These are phyloP conservation scores for Platycheirus albimanus DNA, from an alignment of 2,888 invertebrate species.

Conservation along the genomic window DNA sequence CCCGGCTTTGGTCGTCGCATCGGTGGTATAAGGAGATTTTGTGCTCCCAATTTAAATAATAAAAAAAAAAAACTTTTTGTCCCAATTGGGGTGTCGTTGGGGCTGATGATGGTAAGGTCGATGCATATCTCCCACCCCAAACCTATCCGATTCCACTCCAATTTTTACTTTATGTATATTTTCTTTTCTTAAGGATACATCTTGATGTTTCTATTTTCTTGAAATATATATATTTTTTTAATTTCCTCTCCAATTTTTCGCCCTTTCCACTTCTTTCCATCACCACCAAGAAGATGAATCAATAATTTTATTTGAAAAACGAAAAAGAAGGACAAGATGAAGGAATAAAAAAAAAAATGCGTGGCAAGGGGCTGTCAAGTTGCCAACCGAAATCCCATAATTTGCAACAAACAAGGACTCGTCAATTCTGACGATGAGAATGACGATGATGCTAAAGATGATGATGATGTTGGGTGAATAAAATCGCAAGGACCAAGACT, in stretches of 20 bases:
- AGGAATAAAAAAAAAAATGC: constrained; percentile 1
- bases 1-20: too few relatives aligned
- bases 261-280: too few relatives aligned
- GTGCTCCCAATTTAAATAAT: too few relatives aligned
- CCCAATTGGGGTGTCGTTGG: neutral
- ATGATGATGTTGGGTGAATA: constrained; percentile 13
- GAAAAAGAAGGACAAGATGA: constrained; percentile 13
- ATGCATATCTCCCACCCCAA: constrained; percentile 19
- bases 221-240: constrained; percentile 30
- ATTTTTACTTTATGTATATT: constrained; percentile 46
- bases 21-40: constrained; percentile 13
- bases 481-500: constrained; percentile 47
- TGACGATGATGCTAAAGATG: too few relatives aligned
- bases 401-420: constrained; percentile 65
- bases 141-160: constrained; percentile 10
- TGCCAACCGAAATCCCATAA: constrained; percentile 72
- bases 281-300: constrained; percentile 57
- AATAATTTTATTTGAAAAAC: constrained; percentile 63
- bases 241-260: neutral
- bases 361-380: constrained; percentile 39
- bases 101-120: neutral
- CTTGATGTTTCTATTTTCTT: constrained; percentile 72
- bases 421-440: constrained; percentile 50
- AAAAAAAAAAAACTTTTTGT: constrained; percentile 29
- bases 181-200: constrained; percentile 63